Base-by-base conservation (phyloP, 1,140 invertebrate species). In the Zaprionus vittiger region DNA sequence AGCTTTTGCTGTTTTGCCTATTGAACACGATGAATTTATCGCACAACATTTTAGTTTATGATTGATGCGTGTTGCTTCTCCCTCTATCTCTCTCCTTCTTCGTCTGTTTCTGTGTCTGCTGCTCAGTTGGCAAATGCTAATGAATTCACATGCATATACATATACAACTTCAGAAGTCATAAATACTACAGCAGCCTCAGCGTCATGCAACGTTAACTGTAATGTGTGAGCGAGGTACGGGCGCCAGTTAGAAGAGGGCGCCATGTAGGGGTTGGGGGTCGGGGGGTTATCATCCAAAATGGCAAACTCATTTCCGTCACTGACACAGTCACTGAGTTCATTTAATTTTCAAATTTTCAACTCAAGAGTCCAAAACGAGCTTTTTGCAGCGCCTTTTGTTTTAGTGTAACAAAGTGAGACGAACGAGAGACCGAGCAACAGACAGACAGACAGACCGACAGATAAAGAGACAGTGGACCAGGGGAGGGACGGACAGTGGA, bases 321-420 rank as follows among this genome's bases (percentile, higher is more conserved):
- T 84, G 81, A 84, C 81, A 84, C 81, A 84, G 81, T 84, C 81
- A 84, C 81, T 84, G 81, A 84, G 63, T 84, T 84, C 81, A 84
- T 84, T 84, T 84, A 84, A 84, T 84, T 84, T 84, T 84, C 81
- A 84, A 84, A 84, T 84, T 83, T 80, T 80, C 81, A 84, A 84
- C 81, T 84, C 81, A 84, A 84, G 81, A 84, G 81, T 84, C 81
- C 81, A 84, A 83, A 83, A 83, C 77, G 81, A 84, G 81, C 77
- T 77, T 83, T 78, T 69, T 54, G 49, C 62, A 38, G 47, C 24
- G 61, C 47, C 81, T 80, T 83, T 84, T 84, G 81, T 84, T 84
- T 66, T 79, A 84, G 81, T 84, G 81, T 84, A 84, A 76, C 77
- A 84, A 84, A 80, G 81, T 80, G 78, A 80, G 74, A 84, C 74